Base-by-base conservation (phyloP, 2,113 vertebrate species). In the Puffinus mauretanicus region DNA sequence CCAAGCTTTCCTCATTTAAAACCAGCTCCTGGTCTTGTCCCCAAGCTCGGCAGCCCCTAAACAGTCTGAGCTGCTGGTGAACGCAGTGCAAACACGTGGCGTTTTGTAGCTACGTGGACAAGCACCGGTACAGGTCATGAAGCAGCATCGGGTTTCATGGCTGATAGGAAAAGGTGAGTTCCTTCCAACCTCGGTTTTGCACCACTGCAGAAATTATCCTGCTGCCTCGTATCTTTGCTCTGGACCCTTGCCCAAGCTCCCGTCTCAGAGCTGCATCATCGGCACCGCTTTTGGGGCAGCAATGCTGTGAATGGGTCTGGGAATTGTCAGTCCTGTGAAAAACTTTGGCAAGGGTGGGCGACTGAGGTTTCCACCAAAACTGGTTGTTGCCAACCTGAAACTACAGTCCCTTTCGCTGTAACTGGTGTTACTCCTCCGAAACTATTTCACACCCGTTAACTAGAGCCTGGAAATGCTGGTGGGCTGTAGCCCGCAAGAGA, bases 11-110 rank as follows among this genome's bases (percentile, higher is more conserved):
- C 36, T 76, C 18, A 12, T 36, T 61, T 69, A 20, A 89, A 93
- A 64, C 17, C 47, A 64, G 55, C 32, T 80, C 19, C 19, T 67
- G 21, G 15, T 75, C 44, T 62, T 16, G 4, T 86, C 29, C 47
- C 49, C 7, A 20, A 4, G 13, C 81, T 55, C 2, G 5, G 75
- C 69, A 75, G 60, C 69, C 70, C 36, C 69, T 52, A 36, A 57
- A 6, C 30, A 29, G 8, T 1, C 10, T 1, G 26, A 64, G 58
- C 47, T 80, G 84, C 82, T 87, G 34, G 18, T 47, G 65, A 61
- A 32, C 3, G 7, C 11, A n/a, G 42, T 11, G 58, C 65, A 20
- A n/a, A 40, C 34, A 21, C 2, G 0, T 0, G 13, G 16, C 3
- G 18, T 10, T 58, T 40, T 36, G 42, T 38, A 16, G 54, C 20